These are phyloP conservation scores for Drosophila parvula DNA, from an alignment of 1,140 invertebrate species.

Conservation along the genomic window DNA sequence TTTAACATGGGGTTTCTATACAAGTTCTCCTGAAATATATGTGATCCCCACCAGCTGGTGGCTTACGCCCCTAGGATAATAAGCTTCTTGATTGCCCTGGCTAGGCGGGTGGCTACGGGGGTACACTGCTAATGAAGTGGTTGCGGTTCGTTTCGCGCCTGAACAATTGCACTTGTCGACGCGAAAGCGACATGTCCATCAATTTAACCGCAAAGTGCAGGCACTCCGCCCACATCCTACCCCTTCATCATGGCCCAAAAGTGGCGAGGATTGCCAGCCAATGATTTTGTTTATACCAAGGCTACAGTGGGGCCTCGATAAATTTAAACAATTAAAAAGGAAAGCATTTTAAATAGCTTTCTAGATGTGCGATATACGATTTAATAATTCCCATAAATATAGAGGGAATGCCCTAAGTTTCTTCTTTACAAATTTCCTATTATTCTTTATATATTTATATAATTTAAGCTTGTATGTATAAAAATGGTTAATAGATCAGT, in stretches of 20 bases:
- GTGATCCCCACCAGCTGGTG: background rate
- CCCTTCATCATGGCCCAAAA: background rate
- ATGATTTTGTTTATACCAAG: constrained; percentile 3
- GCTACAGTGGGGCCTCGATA: background rate
- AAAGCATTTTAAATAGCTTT: background rate
- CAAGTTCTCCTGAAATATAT: background rate
- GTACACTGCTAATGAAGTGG: constrained; percentile 62
- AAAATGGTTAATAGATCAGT: background rate
- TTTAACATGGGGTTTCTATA: no score
- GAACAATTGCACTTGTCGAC: constrained; percentile 75
- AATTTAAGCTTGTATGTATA: no score
- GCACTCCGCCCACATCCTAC: constrained; percentile 7
- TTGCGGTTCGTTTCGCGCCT: constrained; percentile 69
- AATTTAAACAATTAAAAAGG: background rate
- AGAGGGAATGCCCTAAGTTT: no score
- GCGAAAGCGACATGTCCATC: constrained; percentile 70
- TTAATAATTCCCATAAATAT: no score
- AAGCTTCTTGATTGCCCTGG: constrained; percentile 17
- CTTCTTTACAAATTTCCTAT: no score
- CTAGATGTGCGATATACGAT: no score
- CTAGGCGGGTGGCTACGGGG: background rate
- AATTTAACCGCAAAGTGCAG: constrained; percentile 70
- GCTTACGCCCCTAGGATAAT: constrained; percentile 3
- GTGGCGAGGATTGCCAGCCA: constrained; percentile 3
- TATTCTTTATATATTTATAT: no score